Evolutionary conservation across 92 coral and sea anemone genomes (phyloP).

Genomic region (Phenganax stokvisi): DNA sequence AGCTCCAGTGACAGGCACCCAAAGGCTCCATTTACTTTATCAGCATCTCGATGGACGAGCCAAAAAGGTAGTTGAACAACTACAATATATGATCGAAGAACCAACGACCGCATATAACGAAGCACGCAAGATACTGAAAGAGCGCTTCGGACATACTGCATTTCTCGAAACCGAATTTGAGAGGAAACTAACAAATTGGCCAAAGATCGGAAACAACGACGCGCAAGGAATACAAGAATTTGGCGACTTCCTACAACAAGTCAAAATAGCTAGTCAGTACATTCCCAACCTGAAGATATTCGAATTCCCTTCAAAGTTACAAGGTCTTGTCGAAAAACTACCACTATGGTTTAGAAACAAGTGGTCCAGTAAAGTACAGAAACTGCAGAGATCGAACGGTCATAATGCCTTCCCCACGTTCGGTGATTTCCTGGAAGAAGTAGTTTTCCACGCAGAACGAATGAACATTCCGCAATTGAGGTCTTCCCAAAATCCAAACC

Average conservation of each 20-base stretch:
- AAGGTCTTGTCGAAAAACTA: conserved; percentile 43
- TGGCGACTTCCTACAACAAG: conserved; percentile 43
- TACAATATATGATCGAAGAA: conserved; percentile 44
- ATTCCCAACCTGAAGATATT: background rate
- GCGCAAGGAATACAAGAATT: conserved; percentile 45
- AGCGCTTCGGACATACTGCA: conserved; percentile 50
- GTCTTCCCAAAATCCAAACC: too few species aligned
- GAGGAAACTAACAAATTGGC: conserved; percentile 46
- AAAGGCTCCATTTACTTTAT: conserved; percentile 52
- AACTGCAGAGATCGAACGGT: conserved; percentile 45
- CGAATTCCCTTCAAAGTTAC: conserved; percentile 39
- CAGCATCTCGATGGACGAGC: conserved; percentile 52
- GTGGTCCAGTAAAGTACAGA: conserved; percentile 12
- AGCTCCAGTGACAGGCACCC: conserved; percentile 41
- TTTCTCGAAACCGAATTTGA: conserved; percentile 42
- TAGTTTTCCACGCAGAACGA: conserved; percentile 47
- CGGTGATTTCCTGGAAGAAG: conserved; percentile 38
- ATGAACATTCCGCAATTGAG: conserved; percentile 49
- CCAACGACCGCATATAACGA: conserved; percentile 45
- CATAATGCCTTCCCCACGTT: conserved; percentile 46
- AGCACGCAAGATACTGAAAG: conserved; percentile 51
- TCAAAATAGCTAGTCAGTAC: background rate
- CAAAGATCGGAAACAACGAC: conserved; percentile 45
- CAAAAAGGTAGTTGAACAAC: conserved; percentile 44
- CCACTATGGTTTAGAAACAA: conserved; percentile 22